Percentiles rank a stretch among this genome's conserved stretches.
phyloP scores from a whole-genome alignment of 35 echinoderm and acorn worm species.

The Patiria miniata region DNA sequence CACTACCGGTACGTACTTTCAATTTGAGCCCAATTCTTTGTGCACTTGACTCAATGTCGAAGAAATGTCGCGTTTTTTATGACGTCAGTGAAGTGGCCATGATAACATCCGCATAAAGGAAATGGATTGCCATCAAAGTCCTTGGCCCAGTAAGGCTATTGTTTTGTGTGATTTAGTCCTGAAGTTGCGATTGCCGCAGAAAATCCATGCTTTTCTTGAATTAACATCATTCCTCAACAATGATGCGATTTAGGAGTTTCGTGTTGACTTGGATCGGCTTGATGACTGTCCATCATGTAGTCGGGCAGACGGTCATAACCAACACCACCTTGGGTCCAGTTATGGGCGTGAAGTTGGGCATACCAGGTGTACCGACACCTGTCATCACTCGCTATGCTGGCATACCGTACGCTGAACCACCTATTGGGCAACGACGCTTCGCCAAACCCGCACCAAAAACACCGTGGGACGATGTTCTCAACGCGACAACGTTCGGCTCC shows the following conservation, averaged over 20 bases:
- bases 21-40: too few species aligned
- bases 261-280: not conserved
- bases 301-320: not conserved
- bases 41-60: too few species aligned
- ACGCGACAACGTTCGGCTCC: not conserved
- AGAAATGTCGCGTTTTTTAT: too few species aligned
- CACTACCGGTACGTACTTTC: too few species aligned
- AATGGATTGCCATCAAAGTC: too few species aligned
- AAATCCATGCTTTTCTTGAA: not conserved
- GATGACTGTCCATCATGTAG: not conserved
- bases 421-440: constrained; percentile 42
- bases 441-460: constrained; percentile 2
- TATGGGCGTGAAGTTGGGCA: not conserved
- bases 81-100: too few species aligned
- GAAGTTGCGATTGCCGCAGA: not conserved
- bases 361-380: not conserved
- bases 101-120: too few species aligned
- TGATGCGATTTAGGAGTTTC: not conserved
- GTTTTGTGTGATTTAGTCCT: too few species aligned
- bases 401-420: constrained; percentile 47
- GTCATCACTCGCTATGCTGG: not conserved
- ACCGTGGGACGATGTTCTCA: not conserved
- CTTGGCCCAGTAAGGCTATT: too few species aligned
- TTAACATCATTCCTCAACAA: not conserved
- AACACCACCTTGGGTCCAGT: not conserved